Conservation (phyloP, 2,888 invertebrate genomes). For the Drosophila barbarae region DNA sequence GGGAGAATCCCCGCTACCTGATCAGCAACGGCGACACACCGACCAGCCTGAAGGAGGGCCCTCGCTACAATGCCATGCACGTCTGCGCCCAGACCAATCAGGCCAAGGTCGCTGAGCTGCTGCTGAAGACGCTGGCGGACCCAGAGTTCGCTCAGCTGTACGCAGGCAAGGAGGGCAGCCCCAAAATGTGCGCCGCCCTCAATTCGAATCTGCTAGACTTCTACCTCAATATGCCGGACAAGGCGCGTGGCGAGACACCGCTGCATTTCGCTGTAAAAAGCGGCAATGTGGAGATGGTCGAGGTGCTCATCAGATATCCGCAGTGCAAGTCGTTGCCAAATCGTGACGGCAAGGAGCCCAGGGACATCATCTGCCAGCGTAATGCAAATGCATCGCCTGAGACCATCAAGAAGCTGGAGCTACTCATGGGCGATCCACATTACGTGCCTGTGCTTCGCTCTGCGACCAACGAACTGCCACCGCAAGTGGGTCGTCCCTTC, state of each 20-base stretch:
- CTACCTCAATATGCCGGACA: slow-evolving; percentile 96
- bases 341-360: slow-evolving; percentile 87
- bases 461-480: slow-evolving; percentile 87
- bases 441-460: slow-evolving; percentile 94
- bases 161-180: slow-evolving; percentile 82
- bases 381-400: slow-evolving; percentile 76
- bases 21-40: slow-evolving; percentile 95
- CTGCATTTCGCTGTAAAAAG: slow-evolving; percentile 96
- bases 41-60: slow-evolving; percentile 92
- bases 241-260: slow-evolving; percentile 94
- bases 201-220: slow-evolving; percentile 89
- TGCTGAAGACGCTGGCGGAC: slow-evolving; percentile 89
- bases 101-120: slow-evolving; percentile 86
- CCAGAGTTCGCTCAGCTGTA: slow-evolving; percentile 87
- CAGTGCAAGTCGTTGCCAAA: slow-evolving; percentile 89
- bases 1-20: slow-evolving; percentile 92
- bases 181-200: slow-evolving; percentile 81
- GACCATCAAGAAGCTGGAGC: slow-evolving; percentile 82
- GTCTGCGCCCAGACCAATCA: slow-evolving; percentile 89
- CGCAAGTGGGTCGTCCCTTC: slow-evolving; percentile 89
- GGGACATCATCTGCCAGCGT: slow-evolving; percentile 89
- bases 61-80: slow-evolving; percentile 94
- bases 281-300: slow-evolving; percentile 88
- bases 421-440: slow-evolving; percentile 86
- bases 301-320: slow-evolving; percentile 89